phyloP scores from a whole-genome alignment of 1,140 invertebrate genomes.

The Alviniconcha marisindica region DNA sequence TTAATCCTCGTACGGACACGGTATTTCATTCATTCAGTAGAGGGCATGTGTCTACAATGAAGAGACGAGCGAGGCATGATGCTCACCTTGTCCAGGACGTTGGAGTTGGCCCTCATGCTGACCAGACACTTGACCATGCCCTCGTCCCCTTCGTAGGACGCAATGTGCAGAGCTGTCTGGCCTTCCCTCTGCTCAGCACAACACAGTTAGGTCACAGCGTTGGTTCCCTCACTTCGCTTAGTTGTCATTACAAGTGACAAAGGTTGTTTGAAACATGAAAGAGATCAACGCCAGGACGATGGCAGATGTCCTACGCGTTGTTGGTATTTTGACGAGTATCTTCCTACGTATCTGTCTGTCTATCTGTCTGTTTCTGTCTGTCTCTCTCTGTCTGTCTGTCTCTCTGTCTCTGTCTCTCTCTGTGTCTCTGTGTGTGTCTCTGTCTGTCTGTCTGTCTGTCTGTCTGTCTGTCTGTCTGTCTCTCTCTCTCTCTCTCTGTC shows the following conservation, averaged over 20 bases:
- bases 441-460: not conserved
- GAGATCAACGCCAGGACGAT: too few relatives aligned
- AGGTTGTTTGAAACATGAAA: too few relatives aligned
- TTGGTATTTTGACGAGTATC: too few relatives aligned
- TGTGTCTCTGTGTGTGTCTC: too few relatives aligned
- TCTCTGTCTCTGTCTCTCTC: not conserved
- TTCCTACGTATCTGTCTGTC: not conserved
- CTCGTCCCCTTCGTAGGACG: conserved; percentile 96
- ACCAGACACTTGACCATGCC: conserved; percentile 96
- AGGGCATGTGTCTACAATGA: too few relatives aligned
- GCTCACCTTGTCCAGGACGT: conserved; percentile 94
- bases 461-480: not conserved
- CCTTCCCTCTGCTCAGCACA: conserved; percentile 84
- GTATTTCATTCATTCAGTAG: too few relatives aligned
- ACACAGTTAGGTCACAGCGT: not conserved
- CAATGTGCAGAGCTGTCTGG: conserved; percentile 94
- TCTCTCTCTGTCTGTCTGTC: not conserved
- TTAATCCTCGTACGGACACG: too few relatives aligned
- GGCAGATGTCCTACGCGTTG: too few relatives aligned
- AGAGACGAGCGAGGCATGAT: too few relatives aligned
- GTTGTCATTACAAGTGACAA: too few relatives aligned
- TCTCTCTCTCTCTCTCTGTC: conserved; percentile 1
- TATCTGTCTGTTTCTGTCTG: not conserved
- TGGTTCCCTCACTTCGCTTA: too few relatives aligned
- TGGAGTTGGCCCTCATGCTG: conserved; percentile 93